A percentile compares a stretch with the other conserved stretches of the same genome.
Conservation (phyloP, 2,797 vertebrate species). For the Anisognathus igniventris region DNA sequence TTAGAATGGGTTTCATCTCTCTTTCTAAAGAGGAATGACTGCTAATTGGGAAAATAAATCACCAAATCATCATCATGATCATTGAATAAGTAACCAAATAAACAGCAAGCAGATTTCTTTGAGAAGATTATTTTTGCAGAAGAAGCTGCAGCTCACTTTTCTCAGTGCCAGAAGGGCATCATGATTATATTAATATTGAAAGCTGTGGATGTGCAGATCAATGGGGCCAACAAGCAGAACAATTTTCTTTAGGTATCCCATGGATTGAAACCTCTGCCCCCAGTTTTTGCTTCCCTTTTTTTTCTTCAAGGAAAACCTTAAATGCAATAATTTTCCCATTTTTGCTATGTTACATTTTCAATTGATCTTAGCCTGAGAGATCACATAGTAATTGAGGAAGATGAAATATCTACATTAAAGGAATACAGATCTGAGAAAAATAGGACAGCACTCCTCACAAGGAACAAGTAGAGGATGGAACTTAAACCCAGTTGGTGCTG, state of each 20-base stretch:
- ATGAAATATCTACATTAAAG: neutral
- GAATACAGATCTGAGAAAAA: neutral
- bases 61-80: neutral
- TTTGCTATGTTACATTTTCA: neutral
- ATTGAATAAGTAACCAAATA: neutral
- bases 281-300: neutral
- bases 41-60: neutral
- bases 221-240: fast-evolving
- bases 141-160: neutral
- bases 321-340: no score
- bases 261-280: neutral
- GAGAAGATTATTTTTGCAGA: neutral
- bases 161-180: neutral
- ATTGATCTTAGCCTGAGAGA: neutral
- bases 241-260: neutral
- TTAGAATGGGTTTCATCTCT: neutral
- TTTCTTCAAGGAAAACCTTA: neutral
- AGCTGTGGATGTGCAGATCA: neutral
- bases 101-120: neutral
- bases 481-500: neutral
- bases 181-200: no score
- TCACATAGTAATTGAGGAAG: neutral
- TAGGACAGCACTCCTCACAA: neutral
- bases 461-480: neutral
- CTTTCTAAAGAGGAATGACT: neutral